phyloP scores from a whole-genome alignment of 2,113 vertebrate genomes.

The Erpornis zantholeuca region DNA sequence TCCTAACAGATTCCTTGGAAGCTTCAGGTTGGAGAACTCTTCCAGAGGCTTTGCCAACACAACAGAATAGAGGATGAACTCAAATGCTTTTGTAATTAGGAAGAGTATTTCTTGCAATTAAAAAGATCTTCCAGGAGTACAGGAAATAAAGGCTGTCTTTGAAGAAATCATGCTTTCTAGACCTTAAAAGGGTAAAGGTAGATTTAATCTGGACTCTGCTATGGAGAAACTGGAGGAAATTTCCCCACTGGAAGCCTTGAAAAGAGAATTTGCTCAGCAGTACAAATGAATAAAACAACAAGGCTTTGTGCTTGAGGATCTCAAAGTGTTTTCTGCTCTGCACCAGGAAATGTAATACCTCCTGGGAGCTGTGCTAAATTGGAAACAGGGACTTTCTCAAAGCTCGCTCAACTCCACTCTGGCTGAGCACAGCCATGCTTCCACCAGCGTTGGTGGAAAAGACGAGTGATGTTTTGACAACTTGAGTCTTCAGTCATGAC shows the following conservation, averaged over 20 bases:
- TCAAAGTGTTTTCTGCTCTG: slow-evolving; percentile 52
- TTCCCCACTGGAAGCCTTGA: slow-evolving; percentile 27
- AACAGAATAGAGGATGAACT: slow-evolving; percentile 6
- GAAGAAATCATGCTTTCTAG: slow-evolving; percentile 29
- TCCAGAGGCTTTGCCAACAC: slow-evolving; percentile 11
- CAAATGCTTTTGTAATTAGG: slow-evolving; percentile 18
- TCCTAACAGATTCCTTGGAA: slow-evolving; percentile 35
- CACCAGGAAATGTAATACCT: slow-evolving; percentile 61
- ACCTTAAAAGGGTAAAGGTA: background rate
- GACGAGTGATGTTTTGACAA: slow-evolving; percentile 54
- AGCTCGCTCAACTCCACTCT: background rate
- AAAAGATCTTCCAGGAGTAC: slow-evolving; percentile 13
- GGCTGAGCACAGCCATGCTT: slow-evolving; percentile 21
- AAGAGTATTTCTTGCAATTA: background rate
- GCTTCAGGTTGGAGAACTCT: slow-evolving; percentile 22
- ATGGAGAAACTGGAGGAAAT: slow-evolving; percentile 29
- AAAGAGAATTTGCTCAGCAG: slow-evolving; percentile 20
- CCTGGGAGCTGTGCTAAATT: slow-evolving; percentile 59
- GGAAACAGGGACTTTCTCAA: slow-evolving; percentile 56
- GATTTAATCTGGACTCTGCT: slow-evolving; percentile 10
- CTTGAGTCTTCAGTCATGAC: slow-evolving; percentile 33
- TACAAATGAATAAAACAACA: slow-evolving; percentile 52
- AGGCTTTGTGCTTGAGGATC: slow-evolving; percentile 60
- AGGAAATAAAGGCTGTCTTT: slow-evolving; percentile 7
- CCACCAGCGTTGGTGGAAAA: slow-evolving; percentile 8